phyloP scores from a whole-genome alignment of 2,797 vertebrate genomes.

The Emys orbicularis region DNA sequence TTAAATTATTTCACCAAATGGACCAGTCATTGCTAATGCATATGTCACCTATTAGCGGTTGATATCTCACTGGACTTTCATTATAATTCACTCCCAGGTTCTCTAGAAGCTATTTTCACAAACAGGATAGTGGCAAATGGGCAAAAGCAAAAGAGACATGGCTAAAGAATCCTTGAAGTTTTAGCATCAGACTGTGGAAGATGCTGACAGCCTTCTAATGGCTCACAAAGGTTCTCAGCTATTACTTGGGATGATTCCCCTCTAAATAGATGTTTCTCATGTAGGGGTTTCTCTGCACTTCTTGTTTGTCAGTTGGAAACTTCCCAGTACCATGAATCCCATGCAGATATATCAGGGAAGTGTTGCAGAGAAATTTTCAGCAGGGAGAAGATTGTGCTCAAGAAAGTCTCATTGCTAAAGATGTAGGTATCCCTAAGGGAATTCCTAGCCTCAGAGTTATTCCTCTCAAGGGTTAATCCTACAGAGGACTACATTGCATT shows the following conservation, averaged over 20 bases:
- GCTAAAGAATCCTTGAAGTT: background rate
- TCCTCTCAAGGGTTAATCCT: background rate
- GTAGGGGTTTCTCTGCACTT: background rate
- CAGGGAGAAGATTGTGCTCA: background rate
- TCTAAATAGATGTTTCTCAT: background rate
- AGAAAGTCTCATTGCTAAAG: background rate
- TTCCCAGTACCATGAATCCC: background rate
- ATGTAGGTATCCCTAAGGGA: background rate
- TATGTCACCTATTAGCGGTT: background rate
- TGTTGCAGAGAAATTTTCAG: background rate
- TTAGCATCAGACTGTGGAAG: background rate
- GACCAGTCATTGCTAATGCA: background rate
- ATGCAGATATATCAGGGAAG: background rate
- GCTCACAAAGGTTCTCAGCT: background rate
- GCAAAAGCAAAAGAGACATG: background rate
- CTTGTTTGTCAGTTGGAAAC: background rate
- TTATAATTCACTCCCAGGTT: background rate
- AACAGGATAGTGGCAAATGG: background rate
- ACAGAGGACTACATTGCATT: background rate
- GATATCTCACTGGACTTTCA: background rate
- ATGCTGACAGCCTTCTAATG: background rate
- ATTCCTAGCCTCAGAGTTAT: background rate
- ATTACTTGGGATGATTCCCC: background rate
- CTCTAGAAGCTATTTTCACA: background rate
- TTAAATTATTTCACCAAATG: background rate